Conservation (phyloP, 2,113 vertebrate genomes). For the Heptranchias perlo region DNA sequence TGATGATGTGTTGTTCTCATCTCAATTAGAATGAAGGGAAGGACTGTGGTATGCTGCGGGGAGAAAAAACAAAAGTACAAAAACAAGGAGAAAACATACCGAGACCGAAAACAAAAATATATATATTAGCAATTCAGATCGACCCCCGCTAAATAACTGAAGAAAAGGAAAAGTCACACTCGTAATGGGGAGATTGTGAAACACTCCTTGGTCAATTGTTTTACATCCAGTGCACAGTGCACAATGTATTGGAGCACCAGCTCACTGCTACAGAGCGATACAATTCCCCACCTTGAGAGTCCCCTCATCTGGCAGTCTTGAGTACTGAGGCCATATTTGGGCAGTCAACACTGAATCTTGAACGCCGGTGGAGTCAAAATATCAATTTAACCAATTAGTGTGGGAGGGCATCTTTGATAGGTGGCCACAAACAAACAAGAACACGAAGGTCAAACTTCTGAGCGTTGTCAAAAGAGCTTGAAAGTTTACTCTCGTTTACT, state of each 20-base stretch:
- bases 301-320: background rate
- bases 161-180: background rate
- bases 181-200: background rate
- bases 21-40: conserved; percentile 97
- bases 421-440: background rate
- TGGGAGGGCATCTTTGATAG: background rate
- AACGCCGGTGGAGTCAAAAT: background rate
- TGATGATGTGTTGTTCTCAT: conserved; percentile 92
- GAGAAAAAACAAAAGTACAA: background rate
- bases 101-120: background rate
- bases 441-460: background rate
- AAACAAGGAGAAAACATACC: background rate
- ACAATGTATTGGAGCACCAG: background rate
- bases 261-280: background rate
- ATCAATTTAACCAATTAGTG: background rate
- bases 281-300: background rate
- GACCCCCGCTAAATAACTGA: background rate
- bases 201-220: too few relatives aligned
- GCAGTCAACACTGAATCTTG: background rate
- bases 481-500: background rate
- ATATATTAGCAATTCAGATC: conserved; percentile 1
- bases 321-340: background rate
- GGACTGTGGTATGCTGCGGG: conserved; percentile 87
- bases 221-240: too few relatives aligned
- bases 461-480: background rate